Conservation (phyloP, 2,113 vertebrate species). For the Nesogale talazaci region DNA sequence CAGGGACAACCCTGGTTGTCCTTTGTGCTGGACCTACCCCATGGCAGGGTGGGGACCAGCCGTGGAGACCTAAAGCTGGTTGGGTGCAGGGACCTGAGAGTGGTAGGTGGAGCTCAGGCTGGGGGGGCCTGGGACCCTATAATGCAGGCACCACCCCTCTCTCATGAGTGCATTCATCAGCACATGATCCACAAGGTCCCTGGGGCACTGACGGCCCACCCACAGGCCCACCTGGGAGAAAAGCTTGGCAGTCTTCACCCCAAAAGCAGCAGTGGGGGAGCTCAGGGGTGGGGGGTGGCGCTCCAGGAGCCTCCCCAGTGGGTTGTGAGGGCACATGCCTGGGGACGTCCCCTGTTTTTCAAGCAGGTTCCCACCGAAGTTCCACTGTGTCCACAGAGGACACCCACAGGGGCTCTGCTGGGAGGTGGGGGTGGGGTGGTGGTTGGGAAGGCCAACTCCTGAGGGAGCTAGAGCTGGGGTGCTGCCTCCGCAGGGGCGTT, state of each 20-base stretch:
- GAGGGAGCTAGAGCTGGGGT: accelerated
- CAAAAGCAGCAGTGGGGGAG: background rate
- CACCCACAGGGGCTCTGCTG: no score
- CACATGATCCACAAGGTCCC: background rate
- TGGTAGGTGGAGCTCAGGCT: no score
- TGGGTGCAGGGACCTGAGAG: background rate
- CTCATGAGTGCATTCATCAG: background rate
- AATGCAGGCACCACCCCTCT: background rate
- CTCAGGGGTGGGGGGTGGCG: no score
- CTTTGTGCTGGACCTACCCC: background rate
- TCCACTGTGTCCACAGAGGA: no score
- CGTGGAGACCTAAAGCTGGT: background rate
- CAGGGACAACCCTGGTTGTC: background rate
- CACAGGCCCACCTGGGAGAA: background rate
- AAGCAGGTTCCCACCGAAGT: no score
- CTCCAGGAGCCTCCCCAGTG: no score
- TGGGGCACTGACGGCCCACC: background rate
- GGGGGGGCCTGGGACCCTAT: background rate
- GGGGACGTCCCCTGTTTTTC: no score
- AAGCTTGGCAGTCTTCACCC: background rate
- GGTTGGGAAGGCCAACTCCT: accelerated
- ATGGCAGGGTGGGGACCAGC: background rate
- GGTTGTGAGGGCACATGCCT: no score
- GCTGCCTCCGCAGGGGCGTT: slow-evolving; percentile 90
- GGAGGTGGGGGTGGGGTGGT: no score